Conservation (phyloP, 2,113 vertebrate genomes). For the Agapornis roseicollis region DNA sequence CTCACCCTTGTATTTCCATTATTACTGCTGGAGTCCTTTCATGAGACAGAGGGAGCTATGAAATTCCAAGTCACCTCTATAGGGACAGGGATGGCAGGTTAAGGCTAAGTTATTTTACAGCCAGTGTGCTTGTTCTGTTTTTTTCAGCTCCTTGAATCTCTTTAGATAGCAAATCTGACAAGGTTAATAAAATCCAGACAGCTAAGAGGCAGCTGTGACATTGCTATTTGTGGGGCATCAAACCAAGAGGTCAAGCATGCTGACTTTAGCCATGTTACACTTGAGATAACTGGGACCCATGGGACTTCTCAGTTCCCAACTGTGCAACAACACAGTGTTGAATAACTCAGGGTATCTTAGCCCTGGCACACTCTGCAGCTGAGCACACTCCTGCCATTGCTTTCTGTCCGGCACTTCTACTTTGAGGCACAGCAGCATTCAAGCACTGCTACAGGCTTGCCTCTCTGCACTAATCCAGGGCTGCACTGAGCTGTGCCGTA, state of each 20-base stretch:
- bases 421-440: not conserved
- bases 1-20: not conserved
- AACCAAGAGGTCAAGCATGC: not conserved
- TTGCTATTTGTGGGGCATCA: not conserved
- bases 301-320: not conserved
- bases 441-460: not conserved
- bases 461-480: not conserved
- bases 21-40: not conserved
- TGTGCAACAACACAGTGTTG: fast-evolving
- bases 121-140: not conserved
- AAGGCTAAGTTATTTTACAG: not conserved
- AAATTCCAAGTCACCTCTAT: not conserved
- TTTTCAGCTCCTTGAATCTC: not conserved
- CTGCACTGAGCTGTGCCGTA: not conserved
- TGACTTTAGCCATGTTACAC: not conserved
- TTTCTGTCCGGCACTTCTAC: fast-evolving
- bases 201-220: not conserved
- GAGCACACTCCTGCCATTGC: not conserved
- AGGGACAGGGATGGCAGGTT: not conserved
- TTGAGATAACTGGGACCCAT: not conserved
- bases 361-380: not conserved
- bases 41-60: not conserved
- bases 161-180: not conserved
- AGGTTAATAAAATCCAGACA: not conserved
- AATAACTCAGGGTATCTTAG: not conserved